Percentiles rank a stretch among this genome's conserved stretches.
Evolutionary conservation across 1,140 invertebrate species (phyloP).

Genomic region (Drosophila mayri): DNA sequence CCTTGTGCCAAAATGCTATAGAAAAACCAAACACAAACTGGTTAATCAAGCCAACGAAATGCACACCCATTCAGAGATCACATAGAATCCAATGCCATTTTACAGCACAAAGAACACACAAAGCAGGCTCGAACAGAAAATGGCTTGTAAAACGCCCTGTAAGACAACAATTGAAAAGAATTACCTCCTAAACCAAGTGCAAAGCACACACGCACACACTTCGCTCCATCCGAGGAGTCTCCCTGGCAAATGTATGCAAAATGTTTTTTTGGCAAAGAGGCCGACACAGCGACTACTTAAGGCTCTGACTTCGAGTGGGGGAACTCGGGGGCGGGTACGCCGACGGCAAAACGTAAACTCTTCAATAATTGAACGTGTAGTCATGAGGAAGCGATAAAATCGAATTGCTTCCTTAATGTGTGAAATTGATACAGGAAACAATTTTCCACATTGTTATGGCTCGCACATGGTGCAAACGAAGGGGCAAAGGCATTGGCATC

Average conservation of each 20-base stretch:
- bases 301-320: slow-evolving; percentile 17
- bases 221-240: not conserved
- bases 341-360: slow-evolving; percentile 77
- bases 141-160: slow-evolving; percentile 70
- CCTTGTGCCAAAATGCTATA: not conserved
- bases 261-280: slow-evolving; percentile 55
- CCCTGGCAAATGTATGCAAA: slow-evolving; percentile 51
- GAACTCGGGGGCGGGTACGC: slow-evolving; percentile 10
- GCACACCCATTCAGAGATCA: slow-evolving; percentile 1
- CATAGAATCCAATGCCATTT: not conserved
- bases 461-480: slow-evolving; percentile 71
- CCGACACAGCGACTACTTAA: slow-evolving; percentile 38
- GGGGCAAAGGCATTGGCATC: slow-evolving; percentile 19
- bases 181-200: slow-evolving; percentile 56
- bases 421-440: slow-evolving; percentile 84
- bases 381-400: slow-evolving; percentile 84
- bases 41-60: slow-evolving; percentile 15
- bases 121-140: slow-evolving; percentile 33
- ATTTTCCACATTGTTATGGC: slow-evolving; percentile 84
- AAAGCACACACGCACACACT: slow-evolving; percentile 11
- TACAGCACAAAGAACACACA: slow-evolving; percentile 2
- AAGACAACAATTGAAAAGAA: slow-evolving; percentile 79
- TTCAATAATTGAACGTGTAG: slow-evolving; percentile 84
- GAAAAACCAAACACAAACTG: slow-evolving; percentile 5
- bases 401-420: slow-evolving; percentile 84